Conservation (phyloP, 1,140 invertebrate genomes). For the Platyscapa corneri region DNA sequence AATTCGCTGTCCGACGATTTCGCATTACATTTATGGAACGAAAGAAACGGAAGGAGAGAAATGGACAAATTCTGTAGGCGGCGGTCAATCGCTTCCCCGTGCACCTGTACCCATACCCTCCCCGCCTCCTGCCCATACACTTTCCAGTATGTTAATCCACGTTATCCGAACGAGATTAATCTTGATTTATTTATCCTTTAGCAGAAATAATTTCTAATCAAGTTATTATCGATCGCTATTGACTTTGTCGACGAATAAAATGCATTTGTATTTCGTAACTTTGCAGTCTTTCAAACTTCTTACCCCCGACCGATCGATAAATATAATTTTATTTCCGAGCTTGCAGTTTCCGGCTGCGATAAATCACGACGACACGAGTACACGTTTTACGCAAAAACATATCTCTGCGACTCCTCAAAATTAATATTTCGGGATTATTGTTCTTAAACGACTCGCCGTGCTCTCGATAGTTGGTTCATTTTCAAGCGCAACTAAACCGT, state of each 20-base stretch:
- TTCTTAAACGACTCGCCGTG: no score
- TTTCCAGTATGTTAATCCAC: conserved; percentile 16
- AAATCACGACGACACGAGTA: no score
- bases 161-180: conserved; percentile 3
- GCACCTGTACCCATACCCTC: conserved; percentile 1
- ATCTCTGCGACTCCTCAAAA: no score
- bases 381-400: no score
- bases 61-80: background rate
- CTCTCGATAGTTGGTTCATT: no score
- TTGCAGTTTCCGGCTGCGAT: no score
- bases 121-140: background rate
- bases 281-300: background rate
- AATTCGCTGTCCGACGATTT: conserved; percentile 37
- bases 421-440: no score
- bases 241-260: no score
- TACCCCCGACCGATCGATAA: no score
- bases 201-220: background rate
- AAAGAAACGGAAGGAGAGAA: background rate
- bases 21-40: conserved; percentile 32
- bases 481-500: no score
- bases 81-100: background rate
- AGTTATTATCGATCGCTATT: no score
- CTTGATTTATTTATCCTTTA: conserved; percentile 17
- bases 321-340: no score
- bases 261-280: background rate